Conservation (phyloP, 2,113 vertebrate species). For the Sialia sialis region DNA sequence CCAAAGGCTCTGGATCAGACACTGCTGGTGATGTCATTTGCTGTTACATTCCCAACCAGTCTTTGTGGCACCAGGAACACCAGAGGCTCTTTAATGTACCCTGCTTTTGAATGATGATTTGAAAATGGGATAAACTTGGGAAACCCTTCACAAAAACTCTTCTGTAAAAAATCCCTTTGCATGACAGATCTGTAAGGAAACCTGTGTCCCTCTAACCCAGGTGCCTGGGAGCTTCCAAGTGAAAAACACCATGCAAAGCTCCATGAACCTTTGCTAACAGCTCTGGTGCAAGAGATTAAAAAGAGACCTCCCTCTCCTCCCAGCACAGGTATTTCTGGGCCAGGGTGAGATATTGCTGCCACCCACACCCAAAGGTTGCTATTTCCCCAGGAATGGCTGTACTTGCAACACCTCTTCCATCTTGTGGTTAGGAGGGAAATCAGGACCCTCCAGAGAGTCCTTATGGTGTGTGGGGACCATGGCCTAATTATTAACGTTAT, state of each 20-base stretch:
- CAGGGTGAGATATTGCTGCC: background rate
- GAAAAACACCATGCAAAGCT: background rate
- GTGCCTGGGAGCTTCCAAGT: background rate
- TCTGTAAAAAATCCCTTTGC: background rate
- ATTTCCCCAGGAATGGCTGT: background rate
- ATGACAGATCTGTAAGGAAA: background rate
- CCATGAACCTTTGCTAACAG: background rate
- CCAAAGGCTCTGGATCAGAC: background rate
- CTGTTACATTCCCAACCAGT: background rate
- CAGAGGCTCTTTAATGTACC: background rate
- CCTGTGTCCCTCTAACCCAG: background rate
- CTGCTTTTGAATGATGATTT: background rate
- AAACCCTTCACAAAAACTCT: background rate
- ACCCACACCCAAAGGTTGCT: background rate
- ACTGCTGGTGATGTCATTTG: background rate
- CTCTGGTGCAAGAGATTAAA: background rate
- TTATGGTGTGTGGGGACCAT: background rate
- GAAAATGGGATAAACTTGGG: background rate
- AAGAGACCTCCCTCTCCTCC: background rate
- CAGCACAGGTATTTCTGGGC: background rate
- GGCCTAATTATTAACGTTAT: background rate
- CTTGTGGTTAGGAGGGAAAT: background rate
- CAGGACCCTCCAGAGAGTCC: background rate
- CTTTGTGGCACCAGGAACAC: background rate
- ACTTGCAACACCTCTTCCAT: background rate